Conservation (phyloP, 2,113 vertebrate genomes). For the Calcarius ornatus region DNA sequence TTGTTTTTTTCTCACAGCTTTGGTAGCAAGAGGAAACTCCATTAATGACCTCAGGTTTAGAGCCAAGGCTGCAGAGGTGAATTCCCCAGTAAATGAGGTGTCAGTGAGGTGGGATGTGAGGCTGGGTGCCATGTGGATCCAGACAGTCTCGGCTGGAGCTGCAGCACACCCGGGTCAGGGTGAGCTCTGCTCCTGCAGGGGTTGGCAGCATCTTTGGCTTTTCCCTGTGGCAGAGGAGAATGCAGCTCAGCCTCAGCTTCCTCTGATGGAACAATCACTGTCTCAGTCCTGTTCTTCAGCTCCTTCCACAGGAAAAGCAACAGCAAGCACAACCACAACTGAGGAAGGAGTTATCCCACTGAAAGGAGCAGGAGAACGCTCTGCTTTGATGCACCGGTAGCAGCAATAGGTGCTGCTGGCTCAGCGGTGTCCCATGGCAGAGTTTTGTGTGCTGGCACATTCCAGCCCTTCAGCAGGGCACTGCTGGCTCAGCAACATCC, state of each 20-base stretch:
- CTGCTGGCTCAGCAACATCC: conserved; percentile 8
- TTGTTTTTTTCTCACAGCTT: neutral
- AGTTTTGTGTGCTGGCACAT: neutral
- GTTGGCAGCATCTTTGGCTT: neutral
- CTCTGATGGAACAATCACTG: neutral
- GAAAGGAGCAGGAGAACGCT: neutral
- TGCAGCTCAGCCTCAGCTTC: neutral
- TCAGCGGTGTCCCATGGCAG: neutral
- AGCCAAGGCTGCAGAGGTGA: neutral
- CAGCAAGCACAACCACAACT: neutral
- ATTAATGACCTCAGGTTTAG: rapidly evolving
- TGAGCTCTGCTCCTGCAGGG: neutral
- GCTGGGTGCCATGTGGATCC: neutral
- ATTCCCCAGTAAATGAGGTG: neutral
- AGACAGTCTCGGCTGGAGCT: neutral
- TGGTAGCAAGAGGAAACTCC: neutral
- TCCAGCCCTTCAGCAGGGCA: conserved; percentile 9
- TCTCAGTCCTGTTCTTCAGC: neutral
- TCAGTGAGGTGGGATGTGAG: neutral
- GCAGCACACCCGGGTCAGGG: neutral
- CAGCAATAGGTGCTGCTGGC: neutral
- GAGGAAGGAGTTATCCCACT: neutral
- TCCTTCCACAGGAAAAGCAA: neutral
- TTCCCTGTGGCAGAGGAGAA: neutral
- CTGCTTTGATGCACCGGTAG: neutral